Evolutionary conservation across 2,888 invertebrate genomes (phyloP).

Genomic region (Drosophila monieri): DNA sequence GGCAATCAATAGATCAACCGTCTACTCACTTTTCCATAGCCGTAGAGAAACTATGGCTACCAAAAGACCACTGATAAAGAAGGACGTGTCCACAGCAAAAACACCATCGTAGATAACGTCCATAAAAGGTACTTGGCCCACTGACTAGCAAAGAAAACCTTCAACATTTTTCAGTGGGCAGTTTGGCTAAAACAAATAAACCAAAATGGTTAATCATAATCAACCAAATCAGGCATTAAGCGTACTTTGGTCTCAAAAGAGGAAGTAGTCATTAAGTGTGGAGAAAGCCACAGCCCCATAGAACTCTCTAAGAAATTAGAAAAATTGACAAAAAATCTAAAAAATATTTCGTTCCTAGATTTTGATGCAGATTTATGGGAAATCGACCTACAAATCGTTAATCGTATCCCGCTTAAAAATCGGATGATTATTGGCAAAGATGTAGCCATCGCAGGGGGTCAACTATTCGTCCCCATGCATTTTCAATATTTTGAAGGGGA

Average conservation of each 20-base stretch:
- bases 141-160: slow-evolving; percentile 75
- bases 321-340: too few species aligned
- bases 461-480: too few species aligned
- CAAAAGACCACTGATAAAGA: slow-evolving; percentile 86
- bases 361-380: too few species aligned
- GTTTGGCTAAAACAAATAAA: slow-evolving; percentile 18
- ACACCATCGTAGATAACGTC: slow-evolving; percentile 81
- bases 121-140: slow-evolving; percentile 68
- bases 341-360: too few species aligned
- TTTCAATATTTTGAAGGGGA: too few species aligned
- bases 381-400: too few species aligned
- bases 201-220: neutral
- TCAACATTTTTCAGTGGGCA: slow-evolving; percentile 45
- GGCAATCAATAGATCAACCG: neutral
- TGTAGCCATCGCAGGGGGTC: too few species aligned
- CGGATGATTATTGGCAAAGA: too few species aligned
- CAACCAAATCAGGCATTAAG: neutral
- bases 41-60: slow-evolving; percentile 80
- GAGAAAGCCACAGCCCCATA: slow-evolving; percentile 34
- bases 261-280: slow-evolving; percentile 62
- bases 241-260: slow-evolving; percentile 50
- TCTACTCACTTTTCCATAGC: slow-evolving; percentile 69
- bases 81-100: slow-evolving; percentile 87
- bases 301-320: slow-evolving; percentile 34
- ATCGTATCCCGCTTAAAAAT: too few species aligned